Conservation (phyloP, 2,888 invertebrate species). For the Cremastinae sp. region DNA sequence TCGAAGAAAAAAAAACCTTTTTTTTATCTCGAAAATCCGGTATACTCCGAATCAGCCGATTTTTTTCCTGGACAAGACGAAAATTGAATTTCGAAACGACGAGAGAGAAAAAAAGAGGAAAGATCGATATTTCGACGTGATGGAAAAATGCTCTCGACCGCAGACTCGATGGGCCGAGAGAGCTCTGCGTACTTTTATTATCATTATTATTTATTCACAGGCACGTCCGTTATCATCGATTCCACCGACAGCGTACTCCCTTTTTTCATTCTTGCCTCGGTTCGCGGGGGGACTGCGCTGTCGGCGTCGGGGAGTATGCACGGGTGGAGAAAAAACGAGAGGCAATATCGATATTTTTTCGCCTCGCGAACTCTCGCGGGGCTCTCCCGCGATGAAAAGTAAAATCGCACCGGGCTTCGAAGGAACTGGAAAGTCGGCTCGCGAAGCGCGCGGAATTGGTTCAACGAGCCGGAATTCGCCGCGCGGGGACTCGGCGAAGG, state of each 20-base stretch:
- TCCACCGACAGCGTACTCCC: slow-evolving; percentile 38
- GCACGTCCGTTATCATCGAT: slow-evolving; percentile 54
- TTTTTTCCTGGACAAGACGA: no score
- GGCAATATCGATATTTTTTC: no score
- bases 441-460: slow-evolving; percentile 9
- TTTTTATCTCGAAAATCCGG: background rate
- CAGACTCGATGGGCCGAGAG: slow-evolving; percentile 24
- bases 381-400: slow-evolving; percentile 32
- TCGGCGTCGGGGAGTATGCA: no score
- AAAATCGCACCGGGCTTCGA: slow-evolving; percentile 28
- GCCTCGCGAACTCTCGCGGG: slow-evolving; percentile 15
- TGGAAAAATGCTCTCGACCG: background rate
- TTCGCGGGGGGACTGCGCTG: no score
- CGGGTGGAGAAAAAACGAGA: no score
- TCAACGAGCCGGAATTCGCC: background rate
- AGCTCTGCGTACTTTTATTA: slow-evolving; percentile 5
- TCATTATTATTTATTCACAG: slow-evolving; percentile 26
- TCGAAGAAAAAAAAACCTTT: slow-evolving; percentile 15
- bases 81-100: slow-evolving; percentile 47
- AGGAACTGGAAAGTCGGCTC: slow-evolving; percentile 2
- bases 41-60: background rate
- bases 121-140: slow-evolving; percentile 10
- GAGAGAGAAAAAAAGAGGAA: slow-evolving; percentile 37
- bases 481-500: slow-evolving; percentile 18
- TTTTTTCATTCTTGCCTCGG: background rate